Evolutionary conservation across 1,140 invertebrate genomes (phyloP).

Genomic region (Theocolax elegans): DNA sequence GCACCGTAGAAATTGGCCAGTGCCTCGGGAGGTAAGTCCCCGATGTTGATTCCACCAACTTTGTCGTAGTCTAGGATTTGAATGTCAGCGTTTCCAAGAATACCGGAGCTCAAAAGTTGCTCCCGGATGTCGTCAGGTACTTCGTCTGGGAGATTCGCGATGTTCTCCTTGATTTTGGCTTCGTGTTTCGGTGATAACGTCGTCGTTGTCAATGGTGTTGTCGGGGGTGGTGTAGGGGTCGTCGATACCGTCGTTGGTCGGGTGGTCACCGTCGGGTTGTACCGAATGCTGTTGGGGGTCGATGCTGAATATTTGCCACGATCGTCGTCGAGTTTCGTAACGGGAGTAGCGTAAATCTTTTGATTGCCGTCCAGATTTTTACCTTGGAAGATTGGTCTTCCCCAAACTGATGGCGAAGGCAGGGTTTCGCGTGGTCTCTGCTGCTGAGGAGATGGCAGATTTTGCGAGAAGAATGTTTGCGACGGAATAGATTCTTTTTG

Average conservation of each 20-base stretch:
- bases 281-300: constrained; percentile 42
- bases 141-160: constrained; percentile 81
- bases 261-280: constrained; percentile 29
- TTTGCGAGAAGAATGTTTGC: constrained; percentile 54
- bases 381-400: constrained; percentile 46
- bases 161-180: constrained; percentile 68
- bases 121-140: constrained; percentile 86
- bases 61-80: constrained; percentile 88
- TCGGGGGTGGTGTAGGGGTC: constrained; percentile 45
- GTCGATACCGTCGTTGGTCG: constrained; percentile 46
- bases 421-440: constrained; percentile 37
- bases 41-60: constrained; percentile 85
- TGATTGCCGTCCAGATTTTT: constrained; percentile 46
- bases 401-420: constrained; percentile 54
- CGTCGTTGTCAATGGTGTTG: constrained; percentile 48
- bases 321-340: constrained; percentile 47
- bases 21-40: constrained; percentile 86
- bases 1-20: constrained; percentile 85
- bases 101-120: constrained; percentile 85
- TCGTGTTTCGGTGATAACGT: constrained; percentile 61
- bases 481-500: constrained; percentile 42
- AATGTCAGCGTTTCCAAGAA: constrained; percentile 86
- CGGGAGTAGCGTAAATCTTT: constrained; percentile 62
- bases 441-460: constrained; percentile 49
- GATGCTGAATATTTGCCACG: constrained; percentile 29